Evolutionary conservation across 2,888 invertebrate genomes (phyloP), one percentile per base, ranked within the genome.

Genomic region (Limenitis camilla): DNA sequence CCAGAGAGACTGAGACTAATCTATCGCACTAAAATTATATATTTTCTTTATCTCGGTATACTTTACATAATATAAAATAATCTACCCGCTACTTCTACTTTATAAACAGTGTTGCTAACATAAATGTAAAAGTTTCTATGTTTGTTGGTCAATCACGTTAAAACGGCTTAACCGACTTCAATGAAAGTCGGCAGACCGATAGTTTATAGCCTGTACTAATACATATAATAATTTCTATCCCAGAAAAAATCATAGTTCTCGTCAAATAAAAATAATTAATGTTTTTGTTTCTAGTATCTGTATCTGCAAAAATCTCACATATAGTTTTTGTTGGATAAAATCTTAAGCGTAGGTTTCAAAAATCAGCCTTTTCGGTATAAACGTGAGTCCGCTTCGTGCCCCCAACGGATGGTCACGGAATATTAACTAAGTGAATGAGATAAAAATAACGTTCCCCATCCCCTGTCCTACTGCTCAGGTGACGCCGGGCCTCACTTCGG

Each of bases 401-500:
- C 77, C 76, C 76, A 56, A 63, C 67, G 76, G 74, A 82, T 81
- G 75, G 71, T 72, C 71, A 70, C 75, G 74, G 81, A 82, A 82
- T 82, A 81, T 82, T 81, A 82, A 82, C 79, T 78, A 45, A 6
- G 68, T 64, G 70, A 78, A 77, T 76, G 74, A 76, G 46, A 81
- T 81, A 82, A 82, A 82, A 82, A 81, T 81, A 78, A 78, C 76
- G 71, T 63, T 71, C 67, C 72, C 67, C 3, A 3, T 19, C 19
- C 19, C 19, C 19, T 19, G 19, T 19, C 19, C 19, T 19, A 19
- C 19, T 69, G 77, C 76, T 81, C 81, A 81, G 81, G 81, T 82
- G 80, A 80, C 78, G 68, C 65, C 70, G 78, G 80, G 78, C 79
- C 78, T 80, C 78, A 81, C 81, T 78, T 72, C 72, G 73, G 80